Evolutionary conservation across 2,888 invertebrate genomes (phyloP).

Genomic region (Exocentrus adspersus): DNA sequence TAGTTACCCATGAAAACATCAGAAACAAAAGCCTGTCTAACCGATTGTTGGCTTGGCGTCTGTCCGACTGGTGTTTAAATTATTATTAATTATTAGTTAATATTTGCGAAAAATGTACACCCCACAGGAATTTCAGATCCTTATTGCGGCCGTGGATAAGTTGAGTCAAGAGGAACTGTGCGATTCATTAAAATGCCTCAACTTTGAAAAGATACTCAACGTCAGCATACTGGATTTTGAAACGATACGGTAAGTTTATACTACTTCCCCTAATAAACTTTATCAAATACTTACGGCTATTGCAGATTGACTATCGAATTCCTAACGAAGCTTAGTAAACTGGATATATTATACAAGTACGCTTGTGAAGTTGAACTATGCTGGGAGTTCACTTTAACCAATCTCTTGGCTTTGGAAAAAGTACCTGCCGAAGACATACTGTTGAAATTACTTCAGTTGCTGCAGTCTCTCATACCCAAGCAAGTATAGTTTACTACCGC

Average conservation of each 20-base stretch:
- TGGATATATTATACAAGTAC: constrained; percentile 35
- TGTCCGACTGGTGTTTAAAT: background rate
- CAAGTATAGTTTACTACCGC: constrained; percentile 21
- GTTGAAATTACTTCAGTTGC: constrained; percentile 29
- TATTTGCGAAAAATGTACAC: background rate
- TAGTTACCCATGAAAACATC: background rate
- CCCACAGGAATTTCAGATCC: constrained; percentile 5
- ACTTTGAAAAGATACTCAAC: constrained; percentile 34
- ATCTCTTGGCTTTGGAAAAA: constrained; percentile 30
- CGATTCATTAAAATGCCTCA: constrained; percentile 31
- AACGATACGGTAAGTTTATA: constrained; percentile 29
- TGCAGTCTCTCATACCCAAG: constrained; percentile 33
- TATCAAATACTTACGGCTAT: too few relatives aligned
- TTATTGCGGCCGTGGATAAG: constrained; percentile 12
- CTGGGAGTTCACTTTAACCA: constrained; percentile 33
- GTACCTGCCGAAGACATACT: constrained; percentile 29
- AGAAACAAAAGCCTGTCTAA: constrained; percentile 6
- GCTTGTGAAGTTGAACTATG: constrained; percentile 25
- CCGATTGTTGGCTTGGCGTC: background rate
- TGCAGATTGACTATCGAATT: constrained; percentile 33
- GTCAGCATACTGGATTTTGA: constrained; percentile 30
- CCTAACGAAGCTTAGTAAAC: constrained; percentile 33
- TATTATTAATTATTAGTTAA: background rate
- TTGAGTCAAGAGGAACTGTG: constrained; percentile 7
- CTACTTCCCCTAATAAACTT: background rate